A percentile compares a stretch with the other conserved stretches of the same genome.
Conservation (phyloP, 1,140 invertebrate genomes). For the Aphis craccivora region DNA sequence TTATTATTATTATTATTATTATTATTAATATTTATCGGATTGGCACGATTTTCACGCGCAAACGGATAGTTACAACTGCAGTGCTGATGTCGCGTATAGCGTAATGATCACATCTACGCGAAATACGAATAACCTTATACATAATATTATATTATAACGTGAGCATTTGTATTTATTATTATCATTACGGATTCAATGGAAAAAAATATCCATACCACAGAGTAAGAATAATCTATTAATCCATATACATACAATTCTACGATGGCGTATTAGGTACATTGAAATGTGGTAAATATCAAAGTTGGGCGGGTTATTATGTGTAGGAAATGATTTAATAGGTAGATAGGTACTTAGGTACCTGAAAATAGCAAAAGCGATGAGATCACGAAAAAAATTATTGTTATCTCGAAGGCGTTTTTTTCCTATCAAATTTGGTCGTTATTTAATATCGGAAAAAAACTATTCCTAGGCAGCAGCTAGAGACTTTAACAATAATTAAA, state of each 20-base stretch:
- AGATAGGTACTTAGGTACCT: too few relatives aligned
- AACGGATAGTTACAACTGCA: not conserved
- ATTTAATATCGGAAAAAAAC: not conserved
- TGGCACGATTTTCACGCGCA: not conserved
- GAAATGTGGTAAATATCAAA: not conserved
- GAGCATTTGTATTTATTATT: too few relatives aligned
- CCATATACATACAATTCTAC: too few relatives aligned
- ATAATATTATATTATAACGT: too few relatives aligned
- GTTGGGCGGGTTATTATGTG: not conserved
- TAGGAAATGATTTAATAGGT: too few relatives aligned
- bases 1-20: not conserved
- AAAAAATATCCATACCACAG: too few relatives aligned
- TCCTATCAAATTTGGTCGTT: not conserved
- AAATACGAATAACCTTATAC: too few relatives aligned
- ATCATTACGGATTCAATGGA: too few relatives aligned
- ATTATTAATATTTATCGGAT: slow-evolving; percentile 5
- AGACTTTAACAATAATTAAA: not conserved
- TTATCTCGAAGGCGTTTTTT: not conserved
- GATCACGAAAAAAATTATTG: not conserved
- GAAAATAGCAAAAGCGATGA: not conserved
- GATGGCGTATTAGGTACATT: too few relatives aligned
- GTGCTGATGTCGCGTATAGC: too few relatives aligned
- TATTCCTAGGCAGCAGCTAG: not conserved
- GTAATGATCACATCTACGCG: too few relatives aligned
- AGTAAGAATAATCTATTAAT: too few relatives aligned